Conservation (phyloP, 1,140 invertebrate species). For the Diabrotica undecimpunctata region DNA sequence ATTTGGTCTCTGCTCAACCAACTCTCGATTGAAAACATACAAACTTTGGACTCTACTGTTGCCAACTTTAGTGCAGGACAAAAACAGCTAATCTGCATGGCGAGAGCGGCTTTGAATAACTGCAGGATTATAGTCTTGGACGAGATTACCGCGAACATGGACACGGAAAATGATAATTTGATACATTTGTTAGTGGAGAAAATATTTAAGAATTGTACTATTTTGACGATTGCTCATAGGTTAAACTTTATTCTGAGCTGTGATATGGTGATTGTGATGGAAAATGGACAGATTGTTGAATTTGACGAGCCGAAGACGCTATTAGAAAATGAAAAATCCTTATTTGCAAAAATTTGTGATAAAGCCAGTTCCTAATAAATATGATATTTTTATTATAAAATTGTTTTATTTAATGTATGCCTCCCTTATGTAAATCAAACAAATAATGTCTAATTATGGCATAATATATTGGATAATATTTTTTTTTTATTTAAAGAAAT, state of each 20-base stretch:
- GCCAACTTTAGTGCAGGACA: constrained; percentile 74
- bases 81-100: constrained; percentile 73
- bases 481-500: no score
- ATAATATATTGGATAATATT: no score
- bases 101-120: constrained; percentile 67
- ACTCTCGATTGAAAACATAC: constrained; percentile 30
- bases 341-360: neutral
- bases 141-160: constrained; percentile 69
- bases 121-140: constrained; percentile 79
- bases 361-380: neutral
- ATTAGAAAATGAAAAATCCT: constrained; percentile 52
- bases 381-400: no score
- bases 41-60: constrained; percentile 58
- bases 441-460: no score
- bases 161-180: constrained; percentile 65
- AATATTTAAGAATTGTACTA: constrained; percentile 68
- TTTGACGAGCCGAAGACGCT: constrained; percentile 68
- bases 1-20: constrained; percentile 37
- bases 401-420: no score
- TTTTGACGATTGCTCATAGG: constrained; percentile 79
- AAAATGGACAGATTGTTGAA: constrained; percentile 60
- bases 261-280: constrained; percentile 68
- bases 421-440: no score
- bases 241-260: constrained; percentile 79
- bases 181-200: constrained; percentile 64